phyloP scores from a whole-genome alignment of 2,888 invertebrate genomes.

The Ellobium chinense region DNA sequence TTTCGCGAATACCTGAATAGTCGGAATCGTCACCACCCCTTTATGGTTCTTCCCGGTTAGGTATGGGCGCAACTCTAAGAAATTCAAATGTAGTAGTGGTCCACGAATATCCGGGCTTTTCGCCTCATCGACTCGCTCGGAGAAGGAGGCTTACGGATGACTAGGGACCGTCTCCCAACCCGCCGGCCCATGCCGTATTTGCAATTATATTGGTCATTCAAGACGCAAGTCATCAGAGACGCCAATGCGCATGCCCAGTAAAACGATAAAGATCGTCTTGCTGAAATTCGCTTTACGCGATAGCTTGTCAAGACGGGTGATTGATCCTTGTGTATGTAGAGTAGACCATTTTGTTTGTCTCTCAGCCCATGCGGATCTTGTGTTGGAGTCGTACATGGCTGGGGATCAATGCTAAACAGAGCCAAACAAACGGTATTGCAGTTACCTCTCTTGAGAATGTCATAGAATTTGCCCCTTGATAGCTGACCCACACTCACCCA shows the following conservation, averaged over 20 bases:
- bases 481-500: no score
- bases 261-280: neutral
- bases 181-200: slow-evolving; percentile 47
- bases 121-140: slow-evolving; percentile 10
- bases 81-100: slow-evolving; percentile 39
- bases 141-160: neutral
- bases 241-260: neutral
- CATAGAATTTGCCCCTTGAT: no score
- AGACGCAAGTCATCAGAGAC: slow-evolving; percentile 48
- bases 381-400: no score
- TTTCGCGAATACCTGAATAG: no score
- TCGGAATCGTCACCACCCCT: no score
- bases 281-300: slow-evolving; percentile 4
- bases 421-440: no score
- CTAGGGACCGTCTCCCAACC: neutral
- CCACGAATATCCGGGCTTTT: slow-evolving; percentile 11
- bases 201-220: slow-evolving; percentile 57
- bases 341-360: no score
- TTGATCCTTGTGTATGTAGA: neutral
- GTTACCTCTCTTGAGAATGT: no score
- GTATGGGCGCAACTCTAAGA: neutral
- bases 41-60: no score
- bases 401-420: no score
- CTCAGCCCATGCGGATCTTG: no score
- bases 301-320: neutral